Conservation (phyloP, 2,797 vertebrate species). For the Sebastolobus alascanus region DNA sequence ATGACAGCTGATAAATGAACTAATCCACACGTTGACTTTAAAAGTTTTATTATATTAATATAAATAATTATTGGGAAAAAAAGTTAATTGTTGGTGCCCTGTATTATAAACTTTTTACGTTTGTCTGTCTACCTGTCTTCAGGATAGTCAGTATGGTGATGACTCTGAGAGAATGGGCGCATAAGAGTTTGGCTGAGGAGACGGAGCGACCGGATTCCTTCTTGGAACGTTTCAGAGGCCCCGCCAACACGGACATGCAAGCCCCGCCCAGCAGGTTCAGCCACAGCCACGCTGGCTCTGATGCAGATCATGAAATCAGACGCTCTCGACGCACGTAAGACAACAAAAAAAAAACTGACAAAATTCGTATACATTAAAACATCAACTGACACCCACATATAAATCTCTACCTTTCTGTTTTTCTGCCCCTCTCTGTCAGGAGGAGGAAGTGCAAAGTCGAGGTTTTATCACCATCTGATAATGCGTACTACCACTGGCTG, state of each 20-base stretch:
- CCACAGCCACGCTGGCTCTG: constrained; percentile 74
- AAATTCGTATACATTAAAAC: not conserved
- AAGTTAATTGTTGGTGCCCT: not conserved
- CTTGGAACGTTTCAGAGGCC: constrained; percentile 92
- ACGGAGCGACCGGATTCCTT: constrained; percentile 92
- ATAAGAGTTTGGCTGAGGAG: constrained; percentile 89
- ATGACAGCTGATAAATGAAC: not conserved
- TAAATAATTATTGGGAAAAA: not conserved
- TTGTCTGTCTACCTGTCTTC: not conserved
- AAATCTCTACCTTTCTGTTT: not conserved
- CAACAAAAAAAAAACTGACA: not conserved
- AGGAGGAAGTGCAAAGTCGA: constrained; percentile 86
- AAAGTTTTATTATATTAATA: not conserved
- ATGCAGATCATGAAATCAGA: constrained; percentile 54
- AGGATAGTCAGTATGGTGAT: constrained; percentile 91
- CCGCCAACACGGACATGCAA: constrained; percentile 81
- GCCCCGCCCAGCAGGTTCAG: constrained; percentile 77
- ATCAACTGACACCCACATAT: not conserved
- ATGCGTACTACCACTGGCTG: constrained; percentile 93
- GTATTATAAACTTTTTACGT: not conserved
- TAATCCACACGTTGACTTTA: not conserved
- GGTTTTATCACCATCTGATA: constrained; percentile 91
- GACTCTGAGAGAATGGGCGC: constrained; percentile 92
- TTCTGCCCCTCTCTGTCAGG: constrained; percentile 34
- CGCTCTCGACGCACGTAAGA: constrained; percentile 76